A percentile compares a stretch with the other conserved stretches of the same genome.
Conservation (phyloP, 2,888 invertebrate genomes). For the Drosophila mulleri region DNA sequence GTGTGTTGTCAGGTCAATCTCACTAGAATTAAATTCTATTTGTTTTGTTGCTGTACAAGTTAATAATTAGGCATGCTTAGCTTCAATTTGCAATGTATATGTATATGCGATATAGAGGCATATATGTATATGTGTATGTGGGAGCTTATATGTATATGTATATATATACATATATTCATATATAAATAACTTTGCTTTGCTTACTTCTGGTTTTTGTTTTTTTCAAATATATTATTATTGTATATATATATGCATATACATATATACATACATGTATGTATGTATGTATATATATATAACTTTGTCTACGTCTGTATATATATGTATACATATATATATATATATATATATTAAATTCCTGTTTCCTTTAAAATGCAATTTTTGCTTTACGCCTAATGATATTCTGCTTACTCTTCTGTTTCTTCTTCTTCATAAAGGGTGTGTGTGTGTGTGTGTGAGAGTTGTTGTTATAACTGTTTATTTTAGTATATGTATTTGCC, state of each 20-base stretch:
- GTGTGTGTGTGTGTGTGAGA: constrained; percentile 22
- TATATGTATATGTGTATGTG: constrained; percentile 18
- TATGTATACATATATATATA: constrained; percentile 49
- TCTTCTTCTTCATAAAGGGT: constrained; percentile 22
- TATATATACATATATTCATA: constrained; percentile 65
- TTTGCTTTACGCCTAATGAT: constrained; percentile 80
- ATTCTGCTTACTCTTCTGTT: constrained; percentile 49
- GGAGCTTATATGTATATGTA: constrained; percentile 16
- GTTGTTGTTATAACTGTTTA: constrained; percentile 32
- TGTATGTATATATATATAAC: constrained; percentile 53
- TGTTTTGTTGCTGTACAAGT: constrained; percentile 52
- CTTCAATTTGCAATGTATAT: constrained; percentile 27
- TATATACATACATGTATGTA: constrained; percentile 46
- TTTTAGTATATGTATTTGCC: constrained; percentile 31
- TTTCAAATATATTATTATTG: constrained; percentile 61
- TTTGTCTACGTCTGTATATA: constrained; percentile 65
- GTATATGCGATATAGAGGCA: constrained; percentile 36
- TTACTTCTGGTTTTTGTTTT: constrained; percentile 49
- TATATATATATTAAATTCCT: constrained; percentile 75
- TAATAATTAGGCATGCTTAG: constrained; percentile 42
- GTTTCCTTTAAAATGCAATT: constrained; percentile 77
- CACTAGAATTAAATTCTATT: constrained; percentile 53
- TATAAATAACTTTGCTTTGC: constrained; percentile 75
- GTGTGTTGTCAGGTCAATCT: constrained; percentile 37
- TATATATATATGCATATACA: constrained; percentile 48